These are phyloP conservation scores for Emydoidea blandingii DNA, from an alignment of 2,797 vertebrate genomes.

Conservation along the genomic window DNA sequence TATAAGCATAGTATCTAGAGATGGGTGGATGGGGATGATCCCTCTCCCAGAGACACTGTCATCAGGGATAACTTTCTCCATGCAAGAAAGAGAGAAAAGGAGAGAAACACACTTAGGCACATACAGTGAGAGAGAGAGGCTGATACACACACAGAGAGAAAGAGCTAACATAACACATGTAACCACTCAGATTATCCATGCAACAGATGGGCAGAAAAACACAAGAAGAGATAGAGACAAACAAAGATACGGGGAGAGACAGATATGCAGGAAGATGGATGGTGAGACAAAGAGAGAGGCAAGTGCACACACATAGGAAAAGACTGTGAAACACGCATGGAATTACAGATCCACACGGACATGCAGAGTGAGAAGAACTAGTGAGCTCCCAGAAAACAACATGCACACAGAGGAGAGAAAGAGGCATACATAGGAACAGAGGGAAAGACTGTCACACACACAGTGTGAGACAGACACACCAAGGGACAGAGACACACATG, in stretches of 20 bases:
- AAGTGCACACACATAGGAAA: rapidly evolving
- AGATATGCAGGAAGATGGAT: not conserved
- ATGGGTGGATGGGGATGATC: not conserved
- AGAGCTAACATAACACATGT: not conserved
- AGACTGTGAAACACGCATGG: not conserved
- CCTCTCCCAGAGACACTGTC: not conserved
- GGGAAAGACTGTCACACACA: not conserved
- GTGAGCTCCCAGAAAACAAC: not conserved
- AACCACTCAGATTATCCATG: not conserved
- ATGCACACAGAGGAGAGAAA: rapidly evolving
- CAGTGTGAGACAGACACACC: not conserved
- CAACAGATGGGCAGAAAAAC: not conserved
- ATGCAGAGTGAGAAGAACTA: not conserved
- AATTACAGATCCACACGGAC: not conserved
- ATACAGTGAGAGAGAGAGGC: not conserved
- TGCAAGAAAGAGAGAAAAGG: not conserved
- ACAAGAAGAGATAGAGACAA: not conserved
- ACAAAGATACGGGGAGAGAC: not conserved
- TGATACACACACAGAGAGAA: not conserved
- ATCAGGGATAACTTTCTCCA: not conserved
- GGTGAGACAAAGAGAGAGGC: rapidly evolving
- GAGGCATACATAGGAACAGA: rapidly evolving
- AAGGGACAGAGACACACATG: rapidly evolving
- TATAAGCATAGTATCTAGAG: not conserved
- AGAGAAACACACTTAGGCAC: not conserved